These are phyloP conservation scores for Phrynosoma blainvillii DNA, from an alignment of 2,113 vertebrate genomes.

Conservation along the genomic window DNA sequence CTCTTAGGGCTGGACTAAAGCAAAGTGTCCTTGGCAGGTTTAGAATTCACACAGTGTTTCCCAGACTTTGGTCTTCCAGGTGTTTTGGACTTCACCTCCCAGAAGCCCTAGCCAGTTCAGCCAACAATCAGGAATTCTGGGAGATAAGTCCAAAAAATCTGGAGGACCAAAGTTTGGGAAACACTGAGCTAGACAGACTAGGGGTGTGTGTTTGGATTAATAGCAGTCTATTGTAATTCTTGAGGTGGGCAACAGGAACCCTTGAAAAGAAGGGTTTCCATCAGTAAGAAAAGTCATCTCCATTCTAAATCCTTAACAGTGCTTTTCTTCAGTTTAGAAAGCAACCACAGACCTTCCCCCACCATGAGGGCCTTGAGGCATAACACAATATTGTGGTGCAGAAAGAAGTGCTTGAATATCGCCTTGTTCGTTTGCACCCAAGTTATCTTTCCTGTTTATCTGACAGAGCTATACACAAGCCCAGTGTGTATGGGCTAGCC, in stretches of 20 bases:
- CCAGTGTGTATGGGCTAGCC: conserved; percentile 31
- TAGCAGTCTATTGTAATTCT: too few species aligned
- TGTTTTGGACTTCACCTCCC: too few species aligned
- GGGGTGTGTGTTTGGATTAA: too few species aligned
- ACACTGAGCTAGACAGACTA: too few species aligned
- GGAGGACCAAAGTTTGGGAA: too few species aligned
- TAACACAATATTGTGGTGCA: conserved; percentile 26
- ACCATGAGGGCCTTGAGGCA: conserved; percentile 20
- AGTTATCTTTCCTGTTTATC: conserved; percentile 76
- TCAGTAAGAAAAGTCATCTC: neutral
- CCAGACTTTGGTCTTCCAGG: too few species aligned
- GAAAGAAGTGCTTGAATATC: conserved; percentile 37
- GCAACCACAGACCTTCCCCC: neutral
- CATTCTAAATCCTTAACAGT: neutral
- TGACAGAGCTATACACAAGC: conserved; percentile 33
- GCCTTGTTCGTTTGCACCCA: conserved; percentile 60
- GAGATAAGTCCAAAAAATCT: too few species aligned
- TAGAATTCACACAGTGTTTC: too few species aligned
- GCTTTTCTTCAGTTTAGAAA: neutral
- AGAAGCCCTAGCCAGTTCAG: too few species aligned
- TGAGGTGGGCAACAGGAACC: neutral
- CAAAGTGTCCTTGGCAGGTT: too few species aligned
- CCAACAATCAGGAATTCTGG: too few species aligned
- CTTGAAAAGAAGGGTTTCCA: neutral
- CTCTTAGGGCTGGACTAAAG: too few species aligned